Evolutionary conservation across 2,888 invertebrate species (phyloP), one percentile per base, ranked within the genome.

Genomic region (Ophraella communa): DNA sequence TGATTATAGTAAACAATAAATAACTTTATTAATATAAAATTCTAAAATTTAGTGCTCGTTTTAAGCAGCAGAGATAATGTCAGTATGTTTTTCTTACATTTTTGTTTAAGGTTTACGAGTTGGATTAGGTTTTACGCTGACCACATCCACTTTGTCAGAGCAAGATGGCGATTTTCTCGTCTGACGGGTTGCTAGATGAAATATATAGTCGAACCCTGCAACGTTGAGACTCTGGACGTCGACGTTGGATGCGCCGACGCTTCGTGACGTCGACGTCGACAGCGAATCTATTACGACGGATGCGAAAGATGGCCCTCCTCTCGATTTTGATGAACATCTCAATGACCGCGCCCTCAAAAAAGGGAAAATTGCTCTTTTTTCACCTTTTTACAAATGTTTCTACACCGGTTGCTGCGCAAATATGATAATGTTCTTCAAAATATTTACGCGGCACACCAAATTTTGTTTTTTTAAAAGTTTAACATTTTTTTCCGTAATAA

Each of bases 281-380:
- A 68, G 73, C 78, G 76, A 77, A 79, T 80, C 80, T 79, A 79
- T 80, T 80, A 78, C 80, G 23, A 58, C 49, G 45, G 47, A 47
- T 33, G 33, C 27, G 76, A 77, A n/a, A 79, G 78, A 78, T 78
- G 79, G 79, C 78, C 81, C 79, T 80, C 81, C 81, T 80, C 82
- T 82, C 82, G 79, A 82, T 82, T 82, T 82, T 83, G 82, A 82
- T 82, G 81, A 82, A 82, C 82, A 81, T 79, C 72, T 77, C 76
- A 80, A 80, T 80, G 81, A 80, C 82, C 81, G 82, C 82, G 82
- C 82, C 82, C 81, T 80, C 79, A 73, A 75, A 74, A 74, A 76
- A 1, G 76, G 78, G 79, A 80, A 80, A 81, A 80, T 79, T 79
- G 77, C 74, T 77, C 79, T 78, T 81, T 80, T 79, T 79, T 78